These are phyloP conservation scores for Sebastes melanostomus DNA, from an alignment of 2,797 vertebrate genomes.

Conservation along the genomic window DNA sequence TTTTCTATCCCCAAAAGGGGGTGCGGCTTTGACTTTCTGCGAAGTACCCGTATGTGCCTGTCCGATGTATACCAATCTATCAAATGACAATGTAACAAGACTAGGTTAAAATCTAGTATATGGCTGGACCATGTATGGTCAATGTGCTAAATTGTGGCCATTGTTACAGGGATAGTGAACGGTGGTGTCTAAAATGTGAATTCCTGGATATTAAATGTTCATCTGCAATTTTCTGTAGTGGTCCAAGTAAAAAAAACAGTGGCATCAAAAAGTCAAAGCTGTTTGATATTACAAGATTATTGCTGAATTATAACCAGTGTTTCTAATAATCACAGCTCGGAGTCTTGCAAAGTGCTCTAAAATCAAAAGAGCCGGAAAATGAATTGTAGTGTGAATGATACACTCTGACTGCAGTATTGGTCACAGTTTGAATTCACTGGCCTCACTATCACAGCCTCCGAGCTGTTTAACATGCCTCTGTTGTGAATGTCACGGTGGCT, in stretches of 20 bases:
- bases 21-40: too few species aligned
- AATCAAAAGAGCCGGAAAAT: neutral
- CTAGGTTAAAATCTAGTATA: neutral
- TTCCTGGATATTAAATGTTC: too few species aligned
- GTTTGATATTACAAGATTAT: neutral
- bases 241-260: neutral
- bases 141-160: too few species aligned
- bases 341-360: neutral
- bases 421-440: neutral
- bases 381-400: neutral
- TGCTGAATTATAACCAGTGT: neutral
- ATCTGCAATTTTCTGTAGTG: neutral
- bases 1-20: too few species aligned
- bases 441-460: neutral
- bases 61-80: too few species aligned
- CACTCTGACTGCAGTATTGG: neutral
- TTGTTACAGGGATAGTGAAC: neutral
- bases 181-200: neutral
- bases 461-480: neutral
- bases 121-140: neutral
- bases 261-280: neutral
- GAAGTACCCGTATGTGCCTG: too few species aligned
- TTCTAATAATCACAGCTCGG: neutral
- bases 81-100: neutral
- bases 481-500: neutral